A percentile compares a stretch with the other conserved stretches of the same genome.
phyloP scores from a whole-genome alignment of 2,113 vertebrate genomes.

The Tonatia bakeri region DNA sequence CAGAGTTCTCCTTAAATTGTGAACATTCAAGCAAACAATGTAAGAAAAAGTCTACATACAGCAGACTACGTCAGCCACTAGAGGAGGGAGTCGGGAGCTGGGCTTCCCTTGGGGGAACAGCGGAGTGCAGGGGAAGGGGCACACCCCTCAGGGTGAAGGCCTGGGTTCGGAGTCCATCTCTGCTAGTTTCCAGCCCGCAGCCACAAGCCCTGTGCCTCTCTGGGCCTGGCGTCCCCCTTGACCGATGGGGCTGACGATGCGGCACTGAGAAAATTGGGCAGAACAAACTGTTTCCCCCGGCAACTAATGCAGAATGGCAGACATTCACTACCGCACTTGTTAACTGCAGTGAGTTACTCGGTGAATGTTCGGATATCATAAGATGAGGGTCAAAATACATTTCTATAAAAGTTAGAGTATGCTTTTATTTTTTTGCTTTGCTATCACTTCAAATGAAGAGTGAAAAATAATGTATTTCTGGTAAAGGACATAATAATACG shows the following conservation, averaged over 20 bases:
- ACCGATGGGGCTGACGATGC: not conserved
- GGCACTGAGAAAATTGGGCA: not conserved
- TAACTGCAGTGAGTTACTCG: not conserved
- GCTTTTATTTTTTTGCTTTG: not conserved
- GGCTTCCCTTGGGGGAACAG: not conserved
- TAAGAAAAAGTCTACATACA: not conserved
- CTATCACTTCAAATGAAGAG: not conserved
- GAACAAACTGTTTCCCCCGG: not conserved
- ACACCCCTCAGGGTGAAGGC: rapidly evolving
- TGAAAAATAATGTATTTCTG: not conserved
- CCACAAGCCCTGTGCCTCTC: not conserved
- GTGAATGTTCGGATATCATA: not conserved
- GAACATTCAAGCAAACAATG: not conserved
- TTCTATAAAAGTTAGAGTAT: not conserved
- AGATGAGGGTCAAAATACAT: not conserved
- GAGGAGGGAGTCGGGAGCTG: not conserved
- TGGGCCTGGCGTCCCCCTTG: not conserved
- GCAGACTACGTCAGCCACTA: not conserved
- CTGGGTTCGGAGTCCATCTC: not conserved
- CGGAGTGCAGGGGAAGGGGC: not conserved
- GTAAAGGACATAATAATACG: not conserved
- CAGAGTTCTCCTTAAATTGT: not conserved
- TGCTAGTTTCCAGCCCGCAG: not conserved
- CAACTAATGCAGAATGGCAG: not conserved
- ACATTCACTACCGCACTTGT: not conserved